Conservation (phyloP, 2,888 invertebrate genomes). For the Ariolimax columbianus region DNA sequence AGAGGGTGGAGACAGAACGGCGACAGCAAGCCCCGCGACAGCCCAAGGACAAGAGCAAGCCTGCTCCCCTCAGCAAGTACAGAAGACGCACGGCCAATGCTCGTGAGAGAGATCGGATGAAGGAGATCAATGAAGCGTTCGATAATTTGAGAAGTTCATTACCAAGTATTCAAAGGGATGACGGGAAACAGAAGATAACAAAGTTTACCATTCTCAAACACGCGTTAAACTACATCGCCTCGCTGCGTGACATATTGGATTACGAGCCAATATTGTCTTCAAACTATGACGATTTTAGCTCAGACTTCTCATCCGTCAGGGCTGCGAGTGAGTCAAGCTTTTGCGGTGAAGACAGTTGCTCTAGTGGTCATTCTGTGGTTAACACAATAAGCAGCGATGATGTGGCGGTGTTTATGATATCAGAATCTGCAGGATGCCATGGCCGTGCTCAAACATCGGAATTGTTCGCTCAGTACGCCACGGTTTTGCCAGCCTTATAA, state of each 20-base stretch:
- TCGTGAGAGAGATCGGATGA: slow-evolving; percentile 90
- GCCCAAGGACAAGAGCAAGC: slow-evolving; percentile 81
- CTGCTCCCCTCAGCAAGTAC: slow-evolving; percentile 89
- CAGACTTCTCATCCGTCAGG: slow-evolving; percentile 42
- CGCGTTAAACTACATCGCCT: slow-evolving; percentile 91
- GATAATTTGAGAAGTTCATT: slow-evolving; percentile 88
- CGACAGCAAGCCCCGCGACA: slow-evolving; percentile 73
- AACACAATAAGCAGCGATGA: neutral
- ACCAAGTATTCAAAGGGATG: slow-evolving; percentile 80
- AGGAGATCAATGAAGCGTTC: slow-evolving; percentile 93
- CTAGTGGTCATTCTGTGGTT: slow-evolving; percentile 3
- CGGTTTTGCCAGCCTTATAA: neutral
- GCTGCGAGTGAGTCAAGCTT: slow-evolving; percentile 27
- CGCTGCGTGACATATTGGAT: slow-evolving; percentile 80
- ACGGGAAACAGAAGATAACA: slow-evolving; percentile 84
- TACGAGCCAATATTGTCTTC: slow-evolving; percentile 52
- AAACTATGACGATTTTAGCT: slow-evolving; percentile 54
- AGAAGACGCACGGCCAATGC: slow-evolving; percentile 93
- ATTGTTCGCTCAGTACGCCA: neutral
- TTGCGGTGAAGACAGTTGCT: slow-evolving; percentile 31
- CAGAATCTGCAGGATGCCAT: neutral
- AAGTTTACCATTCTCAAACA: slow-evolving; percentile 92
- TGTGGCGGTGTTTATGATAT: neutral
- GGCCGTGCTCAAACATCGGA: neutral
- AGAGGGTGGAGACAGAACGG: slow-evolving; percentile 81